Percentiles rank a stretch among this genome's conserved stretches.
Conservation (phyloP, 2,797 vertebrate species). For the Diplodus puntazzo region DNA sequence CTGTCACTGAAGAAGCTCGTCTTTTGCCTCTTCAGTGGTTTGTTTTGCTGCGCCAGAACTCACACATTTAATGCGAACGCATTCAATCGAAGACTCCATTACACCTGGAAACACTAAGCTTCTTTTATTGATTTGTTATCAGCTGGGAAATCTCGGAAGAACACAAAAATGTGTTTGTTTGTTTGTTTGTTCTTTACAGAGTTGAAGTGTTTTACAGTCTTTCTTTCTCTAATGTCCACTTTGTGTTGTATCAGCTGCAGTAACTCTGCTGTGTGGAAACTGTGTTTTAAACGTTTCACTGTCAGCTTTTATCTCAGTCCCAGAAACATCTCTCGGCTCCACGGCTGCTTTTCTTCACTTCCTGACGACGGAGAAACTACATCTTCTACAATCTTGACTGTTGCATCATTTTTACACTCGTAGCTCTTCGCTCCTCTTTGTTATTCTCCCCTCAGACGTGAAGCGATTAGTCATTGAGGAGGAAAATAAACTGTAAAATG, state of each 20-base stretch:
- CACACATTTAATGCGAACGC: neutral
- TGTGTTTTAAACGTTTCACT: neutral
- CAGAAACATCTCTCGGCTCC: neutral
- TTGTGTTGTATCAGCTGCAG: neutral
- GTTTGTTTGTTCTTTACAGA: neutral
- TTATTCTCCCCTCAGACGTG: too few species aligned
- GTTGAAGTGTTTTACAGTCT: neutral
- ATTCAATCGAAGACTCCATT: neutral
- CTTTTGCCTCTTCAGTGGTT: neutral
- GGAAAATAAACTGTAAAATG: too few species aligned
- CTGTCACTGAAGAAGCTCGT: neutral
- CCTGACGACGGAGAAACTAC: neutral
- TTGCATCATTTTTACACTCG: neutral
- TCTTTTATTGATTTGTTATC: neutral
- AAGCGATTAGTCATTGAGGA: neutral
- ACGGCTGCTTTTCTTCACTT: too few species aligned
- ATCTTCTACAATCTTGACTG: neutral
- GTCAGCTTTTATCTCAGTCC: neutral
- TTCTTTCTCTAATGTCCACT: too few species aligned
- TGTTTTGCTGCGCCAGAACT: slow-evolving; percentile 8
- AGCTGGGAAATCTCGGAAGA: neutral
- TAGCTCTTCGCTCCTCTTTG: neutral
- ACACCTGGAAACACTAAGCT: neutral
- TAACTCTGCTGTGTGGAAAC: neutral
- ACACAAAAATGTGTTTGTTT: neutral